phyloP scores from a whole-genome alignment of 2,888 invertebrate species.

The Sphaeridia pumilis region DNA sequence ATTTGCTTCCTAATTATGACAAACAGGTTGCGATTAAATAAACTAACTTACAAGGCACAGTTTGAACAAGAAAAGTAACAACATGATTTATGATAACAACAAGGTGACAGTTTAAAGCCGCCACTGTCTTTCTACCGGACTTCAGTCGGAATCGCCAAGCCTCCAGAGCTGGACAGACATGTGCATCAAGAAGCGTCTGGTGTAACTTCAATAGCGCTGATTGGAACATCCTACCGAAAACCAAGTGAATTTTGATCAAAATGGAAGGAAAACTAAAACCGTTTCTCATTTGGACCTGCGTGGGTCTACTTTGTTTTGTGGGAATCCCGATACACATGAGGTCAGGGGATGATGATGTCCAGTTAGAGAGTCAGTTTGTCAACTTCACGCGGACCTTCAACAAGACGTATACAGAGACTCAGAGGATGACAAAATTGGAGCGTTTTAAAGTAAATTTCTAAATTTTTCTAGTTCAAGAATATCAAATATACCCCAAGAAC shows the following conservation, averaged over 20 bases:
- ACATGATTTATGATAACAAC: too few species aligned
- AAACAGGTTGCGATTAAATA: too few species aligned
- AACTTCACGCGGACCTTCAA: slow-evolving; percentile 47
- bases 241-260: not conserved
- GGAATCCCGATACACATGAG: slow-evolving; percentile 43
- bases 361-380: slow-evolving; percentile 42
- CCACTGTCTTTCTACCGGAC: too few species aligned
- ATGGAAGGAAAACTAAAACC: slow-evolving; percentile 28
- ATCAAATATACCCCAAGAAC: not conserved
- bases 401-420: slow-evolving; percentile 43
- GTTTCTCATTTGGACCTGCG: slow-evolving; percentile 28
- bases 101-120: too few species aligned
- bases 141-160: too few species aligned
- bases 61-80: too few species aligned
- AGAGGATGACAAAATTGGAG: slow-evolving; percentile 15
- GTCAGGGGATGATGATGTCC: slow-evolving; percentile 38
- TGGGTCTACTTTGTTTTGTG: slow-evolving; percentile 32
- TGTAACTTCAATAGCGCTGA: too few species aligned
- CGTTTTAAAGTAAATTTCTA: slow-evolving; percentile 27
- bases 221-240: too few species aligned
- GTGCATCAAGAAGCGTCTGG: too few species aligned
- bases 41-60: too few species aligned
- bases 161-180: too few species aligned
- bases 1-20: too few species aligned
- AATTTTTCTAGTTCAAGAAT: not conserved